Base-by-base conservation (phyloP, 1,140 invertebrate genomes). In the Drosophila pandora region DNA sequence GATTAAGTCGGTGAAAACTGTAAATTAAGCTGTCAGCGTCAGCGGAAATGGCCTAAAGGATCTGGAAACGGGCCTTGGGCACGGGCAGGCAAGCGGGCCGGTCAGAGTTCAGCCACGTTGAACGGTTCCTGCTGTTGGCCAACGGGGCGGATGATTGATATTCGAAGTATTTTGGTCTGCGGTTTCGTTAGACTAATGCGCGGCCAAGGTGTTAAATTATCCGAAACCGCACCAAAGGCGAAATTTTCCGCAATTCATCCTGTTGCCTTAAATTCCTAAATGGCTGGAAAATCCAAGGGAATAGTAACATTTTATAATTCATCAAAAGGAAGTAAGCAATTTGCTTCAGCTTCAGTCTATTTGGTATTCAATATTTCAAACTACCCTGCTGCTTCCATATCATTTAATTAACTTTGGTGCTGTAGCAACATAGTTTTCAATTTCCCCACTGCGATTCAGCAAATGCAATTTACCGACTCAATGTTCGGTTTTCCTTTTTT, bases 101-200 rank as follows among this genome's bases (percentile, higher is more conserved):
- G 62, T 59, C 54, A 59, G 60, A 73, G 63, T 30, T 69, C 65
- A 69, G 64, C 67, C 67, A 69, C 22, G 63, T 69, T 57, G 50
- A 69, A 57, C 64, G 43, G 57, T 57, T 69, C 53, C 56, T 47
- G 48, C 63, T 52, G 37, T 50, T 54, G 54, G 61, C 43, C 52
- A 81, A 77, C 82, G 54, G 63, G 67, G 77, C 77, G 81, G 80
- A 87, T 85, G 81, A 87, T 85, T 85, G 81, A 85, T 85, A 70
- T 71, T 58, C 61, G 53, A 57, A 76, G 41, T 67, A 47, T 30
- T 43, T 23, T 56, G n/a, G 39, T 13, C 37, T 56, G 60, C 49
- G 54, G 45, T 55, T 57, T 55, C 43, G 43, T 32, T 49, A 68
- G 52, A 37, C 75, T 62, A 83, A 79, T 75, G 57, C 49, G 22